These are phyloP conservation scores for Phalacrocorax pelagicus DNA, from an alignment of 2,113 vertebrate species.

Conservation along the genomic window DNA sequence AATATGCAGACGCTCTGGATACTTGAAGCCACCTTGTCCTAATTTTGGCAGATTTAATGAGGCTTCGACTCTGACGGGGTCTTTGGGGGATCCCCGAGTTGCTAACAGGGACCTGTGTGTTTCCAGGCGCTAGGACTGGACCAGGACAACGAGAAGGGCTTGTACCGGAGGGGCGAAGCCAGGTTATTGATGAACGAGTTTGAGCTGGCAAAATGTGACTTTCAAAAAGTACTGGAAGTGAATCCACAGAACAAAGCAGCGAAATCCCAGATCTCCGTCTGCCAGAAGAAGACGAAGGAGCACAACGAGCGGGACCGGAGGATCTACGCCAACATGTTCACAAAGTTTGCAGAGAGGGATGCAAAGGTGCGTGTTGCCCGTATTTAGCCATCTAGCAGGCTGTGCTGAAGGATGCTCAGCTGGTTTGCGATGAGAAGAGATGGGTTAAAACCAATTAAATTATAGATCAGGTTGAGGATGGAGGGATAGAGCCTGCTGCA, in stretches of 20 bases:
- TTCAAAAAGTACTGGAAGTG: conserved; percentile 87
- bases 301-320: conserved; percentile 90
- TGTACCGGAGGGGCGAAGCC: conserved; percentile 90
- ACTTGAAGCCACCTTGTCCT: neutral
- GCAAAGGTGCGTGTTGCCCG: conserved; percentile 79
- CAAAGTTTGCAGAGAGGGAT: conserved; percentile 93
- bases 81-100: neutral
- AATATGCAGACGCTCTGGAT: neutral
- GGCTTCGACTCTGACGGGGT: neutral
- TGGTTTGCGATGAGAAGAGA: neutral
- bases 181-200: conserved; percentile 90
- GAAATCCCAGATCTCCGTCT: conserved; percentile 82
- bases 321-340: conserved; percentile 96
- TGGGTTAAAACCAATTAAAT: neutral
- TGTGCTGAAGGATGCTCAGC: rapidly evolving
- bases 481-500: neutral
- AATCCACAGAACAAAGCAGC: conserved; percentile 91
- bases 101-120: conserved; percentile 3
- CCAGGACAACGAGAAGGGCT: conserved; percentile 88
- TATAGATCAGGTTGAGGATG: neutral
- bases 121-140: conserved; percentile 88
- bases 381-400: neutral
- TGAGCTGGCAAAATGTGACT: conserved; percentile 86
- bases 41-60: neutral
- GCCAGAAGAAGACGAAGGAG: conserved; percentile 89